Conservation (phyloP, 2,113 vertebrate genomes). For the Erinaceus europaeus region DNA sequence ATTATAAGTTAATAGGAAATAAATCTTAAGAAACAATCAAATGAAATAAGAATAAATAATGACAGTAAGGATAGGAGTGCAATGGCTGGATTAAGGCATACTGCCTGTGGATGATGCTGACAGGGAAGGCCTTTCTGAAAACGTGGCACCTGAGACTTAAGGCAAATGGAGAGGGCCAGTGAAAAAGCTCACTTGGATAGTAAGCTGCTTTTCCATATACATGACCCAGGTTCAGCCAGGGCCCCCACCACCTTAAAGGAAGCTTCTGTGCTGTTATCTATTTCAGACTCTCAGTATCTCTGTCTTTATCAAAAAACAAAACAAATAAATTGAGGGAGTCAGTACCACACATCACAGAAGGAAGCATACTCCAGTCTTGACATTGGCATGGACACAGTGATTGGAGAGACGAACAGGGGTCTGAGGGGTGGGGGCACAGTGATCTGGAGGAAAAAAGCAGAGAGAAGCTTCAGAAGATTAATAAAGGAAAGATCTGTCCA, state of each 20-base stretch:
- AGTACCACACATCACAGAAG: not conserved
- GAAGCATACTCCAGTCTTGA: not conserved
- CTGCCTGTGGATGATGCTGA: not conserved
- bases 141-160: not conserved
- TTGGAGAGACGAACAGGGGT: not conserved
- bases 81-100: not conserved
- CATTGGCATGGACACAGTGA: not conserved
- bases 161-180: no score
- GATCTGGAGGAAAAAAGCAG: fast-evolving
- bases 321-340: not conserved
- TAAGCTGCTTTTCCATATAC: no score
- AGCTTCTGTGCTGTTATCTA: no score
- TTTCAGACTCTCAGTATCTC: no score
- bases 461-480: not conserved
- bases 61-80: not conserved
- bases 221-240: no score
- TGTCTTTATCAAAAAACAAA: no score
- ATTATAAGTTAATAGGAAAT: not conserved
- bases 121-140: not conserved
- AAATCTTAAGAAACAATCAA: not conserved
- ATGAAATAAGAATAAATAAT: not conserved
- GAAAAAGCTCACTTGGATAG: no score
- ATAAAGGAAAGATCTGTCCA: no score
- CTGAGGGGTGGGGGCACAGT: not conserved
- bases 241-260: no score